Base-by-base conservation (phyloP, 2,888 invertebrate species). In the Caenorhabditis sp. region DNA sequence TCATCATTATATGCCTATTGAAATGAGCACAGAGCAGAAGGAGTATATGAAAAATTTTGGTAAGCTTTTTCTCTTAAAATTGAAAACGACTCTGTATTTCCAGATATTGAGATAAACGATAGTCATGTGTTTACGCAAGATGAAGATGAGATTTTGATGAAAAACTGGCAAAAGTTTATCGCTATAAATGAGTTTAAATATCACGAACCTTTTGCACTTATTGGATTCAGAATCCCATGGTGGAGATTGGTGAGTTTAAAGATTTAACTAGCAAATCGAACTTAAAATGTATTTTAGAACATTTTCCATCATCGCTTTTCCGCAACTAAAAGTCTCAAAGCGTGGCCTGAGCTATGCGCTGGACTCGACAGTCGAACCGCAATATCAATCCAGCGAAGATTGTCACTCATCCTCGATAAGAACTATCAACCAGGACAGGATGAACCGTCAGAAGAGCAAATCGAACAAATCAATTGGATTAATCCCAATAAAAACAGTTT, bases 321-420 rank as follows among this genome's bases (percentile, higher is more conserved):
- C n/a, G 1, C 2, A n/a, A 36, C n/a, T 20, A n/a, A 20, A 36
- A 20, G 8, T 10, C 4, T 58, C 21, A n/a, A n/a, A n/a, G n/a
- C n/a, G n/a, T 58, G 36, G 31, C 57, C 57, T 3, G 20, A 31
- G 8, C 26, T 58, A 20, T 58, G 63, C 26, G 7, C 25, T 14
- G n/a, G 20, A 21, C 49, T 64, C 1, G n/a, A 36, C 1, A 58
- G 27, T 17, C 26, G 64, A 23, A 21, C 36, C 17, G 52, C 58
- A 20, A 3, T 10, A 14, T 27, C 36, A 0, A 57, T 64, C 14
- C 58, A 20, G 20, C 1, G 17, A 12, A 26, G 58, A 21, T 27
- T 58, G 26, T 21, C 26, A 20, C 21, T 50, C 17, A 58, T 64
- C 31, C 57, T 64, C 31, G 58, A 64, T 26, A 17, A 58, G 4